Conservation (phyloP, 2,113 vertebrate genomes). For the Macquaria ambigua region DNA sequence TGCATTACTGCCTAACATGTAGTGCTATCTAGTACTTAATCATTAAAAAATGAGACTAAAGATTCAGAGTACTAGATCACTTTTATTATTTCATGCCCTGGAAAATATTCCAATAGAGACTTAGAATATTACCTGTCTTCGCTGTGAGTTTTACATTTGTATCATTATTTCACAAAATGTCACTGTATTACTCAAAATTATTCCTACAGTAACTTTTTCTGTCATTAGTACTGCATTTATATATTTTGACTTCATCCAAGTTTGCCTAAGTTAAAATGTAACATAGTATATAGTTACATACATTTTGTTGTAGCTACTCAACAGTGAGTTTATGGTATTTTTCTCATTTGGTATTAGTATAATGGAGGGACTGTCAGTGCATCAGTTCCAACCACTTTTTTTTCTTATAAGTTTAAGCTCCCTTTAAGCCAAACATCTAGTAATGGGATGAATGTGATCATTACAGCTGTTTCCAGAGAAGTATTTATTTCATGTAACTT, state of each 20-base stretch:
- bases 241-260: neutral
- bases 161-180: neutral
- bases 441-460: neutral
- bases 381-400: neutral
- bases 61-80: neutral
- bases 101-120: neutral
- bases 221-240: neutral
- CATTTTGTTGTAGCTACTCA: neutral
- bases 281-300: neutral
- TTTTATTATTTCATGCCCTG: neutral
- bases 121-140: neutral
- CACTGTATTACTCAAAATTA: neutral
- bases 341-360: neutral
- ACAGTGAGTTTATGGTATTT: neutral
- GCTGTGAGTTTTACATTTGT: neutral
- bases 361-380: neutral
- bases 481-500: conserved; percentile 11
- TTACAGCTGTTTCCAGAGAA: neutral
- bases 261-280: neutral
- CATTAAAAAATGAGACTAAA: neutral
- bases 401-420: neutral
- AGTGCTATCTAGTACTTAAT: neutral
- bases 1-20: neutral
- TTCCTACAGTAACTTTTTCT: neutral
- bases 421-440: neutral